Evolutionary conservation across 1,140 invertebrate genomes (phyloP).

Genomic region (Schlechtendalia chinensis): DNA sequence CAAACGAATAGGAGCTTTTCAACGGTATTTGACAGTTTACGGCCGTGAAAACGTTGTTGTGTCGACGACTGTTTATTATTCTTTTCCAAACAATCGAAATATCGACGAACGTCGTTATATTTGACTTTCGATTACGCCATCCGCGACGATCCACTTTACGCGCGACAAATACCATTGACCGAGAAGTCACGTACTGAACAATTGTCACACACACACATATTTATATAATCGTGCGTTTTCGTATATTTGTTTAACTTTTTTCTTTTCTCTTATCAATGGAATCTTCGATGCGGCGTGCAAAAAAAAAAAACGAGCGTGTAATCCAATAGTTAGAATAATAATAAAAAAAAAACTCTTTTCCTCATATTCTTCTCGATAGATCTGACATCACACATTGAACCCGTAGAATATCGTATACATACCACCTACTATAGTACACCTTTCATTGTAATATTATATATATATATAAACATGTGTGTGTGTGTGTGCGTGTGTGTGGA

Average conservation of each 20-base stretch:
- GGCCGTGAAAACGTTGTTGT: too few species aligned
- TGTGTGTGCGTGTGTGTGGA: too few species aligned
- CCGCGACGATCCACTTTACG: not conserved
- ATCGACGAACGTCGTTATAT: not conserved
- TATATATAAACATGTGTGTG: too few species aligned
- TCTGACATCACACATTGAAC: not conserved
- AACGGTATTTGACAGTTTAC: not conserved
- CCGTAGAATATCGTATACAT: conserved; percentile 3
- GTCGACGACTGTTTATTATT: not conserved
- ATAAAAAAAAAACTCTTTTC: not conserved
- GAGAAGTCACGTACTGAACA: too few species aligned
- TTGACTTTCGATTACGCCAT: not conserved
- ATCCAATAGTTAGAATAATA: not conserved
- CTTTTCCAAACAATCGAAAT: not conserved
- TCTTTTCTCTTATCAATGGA: not conserved
- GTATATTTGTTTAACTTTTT: not conserved
- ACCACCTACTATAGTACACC: not conserved
- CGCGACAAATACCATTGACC: not conserved
- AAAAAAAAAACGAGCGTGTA: not conserved
- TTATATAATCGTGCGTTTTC: not conserved
- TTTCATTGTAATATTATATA: conserved; percentile 35
- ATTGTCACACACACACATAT: too few species aligned
- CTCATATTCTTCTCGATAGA: not conserved
- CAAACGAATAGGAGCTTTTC: too few species aligned
- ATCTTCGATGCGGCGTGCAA: not conserved